These are phyloP conservation scores for Dreissena rostriformis DNA, from an alignment of 1,140 invertebrate genomes.

Conservation along the genomic window DNA sequence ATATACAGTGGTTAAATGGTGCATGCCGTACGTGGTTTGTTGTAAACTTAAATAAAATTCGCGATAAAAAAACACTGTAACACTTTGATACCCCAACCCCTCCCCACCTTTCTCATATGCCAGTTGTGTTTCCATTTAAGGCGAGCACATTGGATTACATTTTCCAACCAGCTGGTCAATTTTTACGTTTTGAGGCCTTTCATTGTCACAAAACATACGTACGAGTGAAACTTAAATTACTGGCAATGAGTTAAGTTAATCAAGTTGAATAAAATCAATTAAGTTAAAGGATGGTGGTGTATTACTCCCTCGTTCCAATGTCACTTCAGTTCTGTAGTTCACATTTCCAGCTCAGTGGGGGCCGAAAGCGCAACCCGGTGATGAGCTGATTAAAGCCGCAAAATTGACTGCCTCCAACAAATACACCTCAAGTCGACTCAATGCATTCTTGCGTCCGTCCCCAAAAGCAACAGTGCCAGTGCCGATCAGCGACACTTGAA, in stretches of 20 bases:
- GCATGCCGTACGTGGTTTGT: no score
- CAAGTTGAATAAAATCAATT: neutral
- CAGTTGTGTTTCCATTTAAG: no score
- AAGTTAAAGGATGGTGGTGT: neutral
- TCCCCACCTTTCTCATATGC: no score
- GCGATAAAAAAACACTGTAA: no score
- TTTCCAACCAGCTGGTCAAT: neutral
- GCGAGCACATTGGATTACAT: no score
- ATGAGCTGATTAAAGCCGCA: neutral
- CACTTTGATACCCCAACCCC: no score
- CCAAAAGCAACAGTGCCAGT: conserved; percentile 21
- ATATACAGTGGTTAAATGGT: no score
- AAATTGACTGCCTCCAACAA: conserved; percentile 14
- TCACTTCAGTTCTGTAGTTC: neutral
- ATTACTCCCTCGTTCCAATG: neutral
- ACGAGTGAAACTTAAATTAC: neutral
- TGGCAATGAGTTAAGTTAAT: neutral
- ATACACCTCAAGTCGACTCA: conserved; percentile 18
- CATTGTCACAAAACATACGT: neutral
- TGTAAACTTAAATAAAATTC: no score
- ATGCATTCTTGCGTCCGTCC: conserved; percentile 10
- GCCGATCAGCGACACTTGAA: neutral
- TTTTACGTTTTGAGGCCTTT: neutral
- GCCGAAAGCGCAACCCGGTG: neutral
- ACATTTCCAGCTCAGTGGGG: neutral